Conservation (phyloP, 2,888 invertebrate genomes). For the Xiphydria camelus region DNA sequence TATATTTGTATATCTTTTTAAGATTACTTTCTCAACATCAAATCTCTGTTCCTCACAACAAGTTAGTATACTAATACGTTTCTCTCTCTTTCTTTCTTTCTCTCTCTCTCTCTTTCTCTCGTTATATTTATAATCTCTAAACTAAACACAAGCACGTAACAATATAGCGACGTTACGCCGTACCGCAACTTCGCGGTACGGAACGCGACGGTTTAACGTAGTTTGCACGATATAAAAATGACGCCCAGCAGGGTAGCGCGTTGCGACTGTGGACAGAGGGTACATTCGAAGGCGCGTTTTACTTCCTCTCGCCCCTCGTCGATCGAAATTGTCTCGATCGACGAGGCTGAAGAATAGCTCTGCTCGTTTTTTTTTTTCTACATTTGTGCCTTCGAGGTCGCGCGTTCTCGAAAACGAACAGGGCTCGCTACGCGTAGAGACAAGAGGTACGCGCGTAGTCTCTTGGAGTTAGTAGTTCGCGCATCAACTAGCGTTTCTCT, state of each 20-base stretch:
- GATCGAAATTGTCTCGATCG: no score
- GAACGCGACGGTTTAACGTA: constrained; percentile 35
- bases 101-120: constrained; percentile 10
- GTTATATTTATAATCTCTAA: constrained; percentile 22
- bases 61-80: constrained; percentile 6
- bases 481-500: no score
- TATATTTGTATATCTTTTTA: constrained; percentile 20
- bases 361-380: background rate
- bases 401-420: no score
- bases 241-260: constrained; percentile 40
- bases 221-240: constrained; percentile 39
- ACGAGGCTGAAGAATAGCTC: no score
- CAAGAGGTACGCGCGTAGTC: no score
- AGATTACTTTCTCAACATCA: constrained; percentile 31
- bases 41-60: constrained; percentile 22
- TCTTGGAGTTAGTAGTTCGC: no score
- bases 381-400: no score
- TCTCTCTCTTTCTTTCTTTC: constrained; percentile 9
- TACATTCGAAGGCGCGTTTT: no score
- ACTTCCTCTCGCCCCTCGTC: no score
- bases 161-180: constrained; percentile 27
- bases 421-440: no score
- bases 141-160: constrained; percentile 36
- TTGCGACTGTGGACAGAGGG: no score
- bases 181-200: constrained; percentile 30